Conservation (phyloP, 2,113 vertebrate species). For the Pituophis catenifer region DNA sequence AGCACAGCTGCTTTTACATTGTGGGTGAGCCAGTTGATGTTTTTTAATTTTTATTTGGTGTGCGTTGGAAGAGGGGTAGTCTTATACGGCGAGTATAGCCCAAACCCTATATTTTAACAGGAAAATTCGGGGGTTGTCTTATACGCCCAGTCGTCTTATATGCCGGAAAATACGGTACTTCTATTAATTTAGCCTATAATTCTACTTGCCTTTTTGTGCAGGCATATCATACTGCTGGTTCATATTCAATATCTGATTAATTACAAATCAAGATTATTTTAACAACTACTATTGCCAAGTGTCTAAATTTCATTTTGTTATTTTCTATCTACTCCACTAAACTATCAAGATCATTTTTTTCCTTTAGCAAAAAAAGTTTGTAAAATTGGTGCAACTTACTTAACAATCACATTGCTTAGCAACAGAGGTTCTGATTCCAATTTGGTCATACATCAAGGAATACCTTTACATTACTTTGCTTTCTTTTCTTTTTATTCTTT, state of each 20-base stretch:
- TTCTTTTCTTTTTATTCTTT: neutral
- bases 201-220: neutral
- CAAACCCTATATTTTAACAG: no score
- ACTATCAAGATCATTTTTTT: neutral
- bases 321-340: neutral
- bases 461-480: conserved; percentile 8
- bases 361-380: no score
- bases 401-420: neutral
- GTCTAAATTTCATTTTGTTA: neutral
- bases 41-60: no score
- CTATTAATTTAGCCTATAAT: neutral
- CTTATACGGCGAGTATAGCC: no score
- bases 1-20: no score
- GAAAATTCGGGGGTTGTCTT: no score
- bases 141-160: no score
- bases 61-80: no score
- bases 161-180: neutral
- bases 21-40: no score
- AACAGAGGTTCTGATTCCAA: neutral
- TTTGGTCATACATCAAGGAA: neutral
- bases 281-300: neutral
- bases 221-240: neutral
- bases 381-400: neutral
- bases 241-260: neutral
- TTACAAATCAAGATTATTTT: neutral